Evolutionary conservation across 2,113 vertebrate species (phyloP), one percentile per base, ranked within the genome.

Genomic region (Carlito syrichta): DNA sequence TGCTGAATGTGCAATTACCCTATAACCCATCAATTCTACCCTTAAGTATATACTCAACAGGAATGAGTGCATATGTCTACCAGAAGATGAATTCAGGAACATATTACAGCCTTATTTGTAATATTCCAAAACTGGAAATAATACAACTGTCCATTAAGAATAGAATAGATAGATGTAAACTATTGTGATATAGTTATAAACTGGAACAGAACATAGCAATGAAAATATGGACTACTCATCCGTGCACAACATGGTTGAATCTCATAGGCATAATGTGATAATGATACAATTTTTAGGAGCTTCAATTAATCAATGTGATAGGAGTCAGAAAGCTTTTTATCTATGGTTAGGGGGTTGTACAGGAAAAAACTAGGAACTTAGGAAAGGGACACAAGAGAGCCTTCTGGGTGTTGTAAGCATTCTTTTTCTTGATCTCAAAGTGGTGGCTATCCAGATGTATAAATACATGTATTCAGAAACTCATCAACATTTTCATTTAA

Each of bases 301-400:
- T 3, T 48, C 30, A 8, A 1, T n/a, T n/a, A n/a, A n/a, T n/a
- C n/a, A n/a, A 0, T 14, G 52, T 0, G 11, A 27, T 1, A 6
- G 4, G 22, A 48, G 16, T 50, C 32, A 50, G 16, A n/a, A 48
- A 48, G 40, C 30, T 38, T 10, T 10, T 13, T 20, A 3, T 35
- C 43, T 13, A 4, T 9, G 43, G 87, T 2, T 20, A 23, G 69
- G 35, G 35, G 9, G 19, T 40, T 6, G 11, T 9, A 35, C 11
- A 22, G 58, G n/a, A 40, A 66, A 35, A 17, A 6, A 22, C 8
- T 8, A 60, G 25, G 58, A 60, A 60, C 76, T 43, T 3, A 11
- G 52, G 38, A 58, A 23, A 10, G 22, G 32, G 20, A 23, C 38
- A 16, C 11, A 4, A 2, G 14, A 52, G 22, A 40, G n/a, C n/a